Percentiles rank a stretch among this genome's conserved stretches.
Conservation (phyloP, 1,140 invertebrate species). For the Neuroterus valhalla region DNA sequence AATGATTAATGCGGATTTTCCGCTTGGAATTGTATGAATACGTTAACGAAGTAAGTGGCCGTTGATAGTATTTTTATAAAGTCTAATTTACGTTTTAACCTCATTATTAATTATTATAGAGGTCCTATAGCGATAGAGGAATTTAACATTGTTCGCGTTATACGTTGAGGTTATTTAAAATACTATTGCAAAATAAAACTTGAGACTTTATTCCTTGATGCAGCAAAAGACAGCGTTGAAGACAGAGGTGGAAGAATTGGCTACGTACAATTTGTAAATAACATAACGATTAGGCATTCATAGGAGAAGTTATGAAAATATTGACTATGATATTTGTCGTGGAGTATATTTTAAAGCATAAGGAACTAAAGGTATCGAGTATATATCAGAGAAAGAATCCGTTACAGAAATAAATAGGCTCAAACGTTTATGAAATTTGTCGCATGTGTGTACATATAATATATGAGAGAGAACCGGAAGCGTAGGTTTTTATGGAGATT, state of each 20-base stretch:
- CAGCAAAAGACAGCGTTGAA: conserved; percentile 30
- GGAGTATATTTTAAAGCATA: conserved; percentile 62
- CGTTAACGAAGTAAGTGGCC: conserved; percentile 45
- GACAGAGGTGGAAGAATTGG: conserved; percentile 41
- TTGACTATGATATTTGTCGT: conserved; percentile 59
- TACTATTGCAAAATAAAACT: conserved; percentile 19
- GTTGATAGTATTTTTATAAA: conserved; percentile 68
- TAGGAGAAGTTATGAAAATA: conserved; percentile 41
- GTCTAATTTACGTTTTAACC: conserved; percentile 59
- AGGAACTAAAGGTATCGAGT: conserved; percentile 48
- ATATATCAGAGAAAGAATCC: conserved; percentile 36
- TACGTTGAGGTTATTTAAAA: background rate
- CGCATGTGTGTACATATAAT: conserved; percentile 36
- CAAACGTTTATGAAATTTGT: conserved; percentile 53
- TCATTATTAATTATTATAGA: conserved; percentile 47
- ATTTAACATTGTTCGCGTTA: conserved; percentile 33
- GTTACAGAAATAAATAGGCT: conserved; percentile 51
- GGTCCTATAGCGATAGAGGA: conserved; percentile 22
- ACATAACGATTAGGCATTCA: conserved; percentile 38
- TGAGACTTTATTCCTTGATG: conserved; percentile 49
- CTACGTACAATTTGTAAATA: conserved; percentile 56
- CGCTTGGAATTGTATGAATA: conserved; percentile 42
- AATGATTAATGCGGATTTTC: background rate
- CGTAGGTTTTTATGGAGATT: conserved; percentile 34
- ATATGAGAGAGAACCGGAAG: conserved; percentile 35